Evolutionary conservation across 2,888 invertebrate genomes (phyloP).

Genomic region (Phymatocera aterrima): DNA sequence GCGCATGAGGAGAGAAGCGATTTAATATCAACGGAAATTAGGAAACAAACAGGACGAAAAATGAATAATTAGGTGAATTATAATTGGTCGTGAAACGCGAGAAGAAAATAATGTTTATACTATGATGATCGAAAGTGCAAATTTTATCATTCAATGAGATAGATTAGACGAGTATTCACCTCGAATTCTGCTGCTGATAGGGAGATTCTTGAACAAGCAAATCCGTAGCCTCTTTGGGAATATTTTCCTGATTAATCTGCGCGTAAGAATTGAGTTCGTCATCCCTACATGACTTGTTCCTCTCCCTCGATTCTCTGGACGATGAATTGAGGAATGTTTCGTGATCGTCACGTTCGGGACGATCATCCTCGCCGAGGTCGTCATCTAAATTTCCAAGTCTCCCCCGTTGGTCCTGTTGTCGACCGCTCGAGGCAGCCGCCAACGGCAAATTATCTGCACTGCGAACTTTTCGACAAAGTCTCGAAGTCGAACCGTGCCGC

Average conservation of each 20-base stretch:
- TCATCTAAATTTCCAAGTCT: conserved; percentile 58
- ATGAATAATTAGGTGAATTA: neutral
- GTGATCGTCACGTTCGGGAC: conserved; percentile 50
- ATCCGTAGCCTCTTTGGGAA: conserved; percentile 63
- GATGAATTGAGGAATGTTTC: conserved; percentile 61
- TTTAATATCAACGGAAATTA: neutral
- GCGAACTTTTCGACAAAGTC: conserved; percentile 87
- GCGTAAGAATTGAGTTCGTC: conserved; percentile 63
- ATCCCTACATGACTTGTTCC: conserved; percentile 59
- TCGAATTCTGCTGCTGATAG: conserved; percentile 55
- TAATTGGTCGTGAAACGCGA: neutral
- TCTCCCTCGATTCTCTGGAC: conserved; percentile 56
- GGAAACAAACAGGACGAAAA: neutral
- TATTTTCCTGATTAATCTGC: conserved; percentile 66
- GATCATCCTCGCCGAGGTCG: conserved; percentile 60
- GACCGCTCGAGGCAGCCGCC: conserved; percentile 71
- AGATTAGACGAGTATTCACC: conserved; percentile 21
- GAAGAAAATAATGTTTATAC: neutral
- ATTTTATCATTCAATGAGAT: no score
- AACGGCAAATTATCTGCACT: conserved; percentile 82
- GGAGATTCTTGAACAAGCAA: conserved; percentile 57
- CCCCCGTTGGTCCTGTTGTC: conserved; percentile 57
- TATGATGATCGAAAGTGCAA: no score
- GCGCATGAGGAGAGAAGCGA: neutral
- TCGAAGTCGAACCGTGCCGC: conserved; percentile 87